Evolutionary conservation across 2,888 invertebrate species (phyloP).

Genomic region (Nemapogon koenigi): DNA sequence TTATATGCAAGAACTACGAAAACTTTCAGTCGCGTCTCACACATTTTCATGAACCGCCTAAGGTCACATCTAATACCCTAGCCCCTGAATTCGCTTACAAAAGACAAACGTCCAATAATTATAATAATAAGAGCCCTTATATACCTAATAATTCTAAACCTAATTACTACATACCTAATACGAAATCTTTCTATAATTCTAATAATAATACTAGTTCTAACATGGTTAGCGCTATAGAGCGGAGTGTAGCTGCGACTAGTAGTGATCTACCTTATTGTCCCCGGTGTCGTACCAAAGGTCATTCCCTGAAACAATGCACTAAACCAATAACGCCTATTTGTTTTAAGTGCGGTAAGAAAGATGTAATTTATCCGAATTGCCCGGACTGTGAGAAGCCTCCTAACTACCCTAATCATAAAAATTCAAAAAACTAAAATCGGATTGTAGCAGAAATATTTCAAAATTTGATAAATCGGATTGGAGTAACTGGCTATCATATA

Average conservation of each 20-base stretch:
- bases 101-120: background rate
- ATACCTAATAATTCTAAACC: background rate
- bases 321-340: background rate
- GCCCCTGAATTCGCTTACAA: background rate
- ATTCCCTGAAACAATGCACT: background rate
- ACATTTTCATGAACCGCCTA: background rate
- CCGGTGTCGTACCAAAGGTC: background rate
- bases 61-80: background rate
- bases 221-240: too few relatives aligned
- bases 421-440: background rate
- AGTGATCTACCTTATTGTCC: conserved; percentile 2
- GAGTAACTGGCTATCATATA: conserved; percentile 13
- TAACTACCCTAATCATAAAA: background rate
- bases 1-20: background rate
- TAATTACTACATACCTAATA: background rate
- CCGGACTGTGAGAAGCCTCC: background rate
- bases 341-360: background rate
- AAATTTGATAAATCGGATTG: conserved; percentile 12
- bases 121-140: background rate
- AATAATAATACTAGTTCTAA: background rate
- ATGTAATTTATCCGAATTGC: background rate
- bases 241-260: too few relatives aligned
- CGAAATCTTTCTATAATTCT: background rate
- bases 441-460: conserved; percentile 3
- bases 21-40: background rate